Evolutionary conservation across 2,888 invertebrate genomes (phyloP).

Genomic region (Acanthosepion pharaonis): DNA sequence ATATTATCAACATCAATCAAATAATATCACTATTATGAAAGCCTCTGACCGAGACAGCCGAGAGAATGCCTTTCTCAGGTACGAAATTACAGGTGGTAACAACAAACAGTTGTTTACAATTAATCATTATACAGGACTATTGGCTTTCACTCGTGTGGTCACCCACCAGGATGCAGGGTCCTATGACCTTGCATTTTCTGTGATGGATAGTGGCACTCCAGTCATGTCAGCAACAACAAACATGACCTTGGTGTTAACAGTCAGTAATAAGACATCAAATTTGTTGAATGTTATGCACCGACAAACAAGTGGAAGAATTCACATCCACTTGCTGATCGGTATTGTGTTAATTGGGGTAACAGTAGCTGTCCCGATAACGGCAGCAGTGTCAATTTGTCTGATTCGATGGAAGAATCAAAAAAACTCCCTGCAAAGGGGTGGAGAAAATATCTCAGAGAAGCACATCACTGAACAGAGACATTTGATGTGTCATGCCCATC

Average conservation of each 20-base stretch:
- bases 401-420: neutral
- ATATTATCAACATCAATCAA: neutral
- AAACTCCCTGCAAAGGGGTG: neutral
- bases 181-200: neutral
- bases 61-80: conserved; percentile 6
- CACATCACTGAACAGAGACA: conserved; percentile 33
- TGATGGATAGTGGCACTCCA: neutral
- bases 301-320: neutral
- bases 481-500: neutral
- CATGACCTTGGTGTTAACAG: neutral
- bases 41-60: neutral
- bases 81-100: neutral
- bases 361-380: neutral
- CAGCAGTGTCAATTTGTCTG: neutral
- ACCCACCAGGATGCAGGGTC: neutral
- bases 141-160: conserved; percentile 8
- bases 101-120: neutral
- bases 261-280: neutral
- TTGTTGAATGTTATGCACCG: neutral
- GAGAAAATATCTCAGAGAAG: conserved; percentile 8
- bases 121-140: neutral
- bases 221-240: neutral
- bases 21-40: neutral
- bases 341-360: neutral
- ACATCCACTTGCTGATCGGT: neutral